Base-by-base conservation (phyloP, 30 jellyfish, hydroid and myxozoan genomes). In the Haliclystus octoradiatus region DNA sequence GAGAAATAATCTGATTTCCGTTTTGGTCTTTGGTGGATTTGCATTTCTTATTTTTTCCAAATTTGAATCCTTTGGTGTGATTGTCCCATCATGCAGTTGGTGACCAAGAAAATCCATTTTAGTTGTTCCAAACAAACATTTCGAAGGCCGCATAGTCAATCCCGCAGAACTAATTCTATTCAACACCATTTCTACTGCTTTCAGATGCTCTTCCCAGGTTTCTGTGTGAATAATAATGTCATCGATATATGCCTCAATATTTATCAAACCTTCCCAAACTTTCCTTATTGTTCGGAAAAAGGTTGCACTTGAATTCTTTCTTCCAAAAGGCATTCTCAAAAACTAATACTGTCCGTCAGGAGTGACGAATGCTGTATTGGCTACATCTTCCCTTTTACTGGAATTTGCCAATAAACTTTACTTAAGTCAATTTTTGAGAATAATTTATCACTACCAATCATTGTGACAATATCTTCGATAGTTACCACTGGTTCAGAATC, bases 121-220 rank as follows among this genome's bases (percentile, higher is more conserved):
- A 3, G n/a, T n/a, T n/a, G 61, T 71, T 5, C 62, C 73, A 52
- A 52, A 71, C 2, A 50, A 31, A 26, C 77, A 50, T 71, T 71
- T 71, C 62, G 73, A 50, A 23, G 32, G 77, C 75, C 53, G 51
- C 73, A 71, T 26, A 12, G 76, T 28, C 4, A 71, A 29, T n/a
- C 81, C 62, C 0, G 81, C 19, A 3, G 49, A 50, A 2, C 81
- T 29, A 5, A 71, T 31, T 23, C 62, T 57, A 0, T 50, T 14
- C 3, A 71, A 71, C 2, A 52, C 34, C 5, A 7, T 32, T 46
- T 71, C 73, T 13, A 69, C 46, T 61, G 70, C 66, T 32, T 24
- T 52, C 62, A 72, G 34, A 28, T 72, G 78, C 46, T 72, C 83
- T 52, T 72, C 77, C 75, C 83, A 72, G 26, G 66, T 72, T 52